Evolutionary conservation across 2,888 invertebrate genomes (phyloP), one percentile per base, ranked within the genome.

Genomic region (Drosophila colorata): DNA sequence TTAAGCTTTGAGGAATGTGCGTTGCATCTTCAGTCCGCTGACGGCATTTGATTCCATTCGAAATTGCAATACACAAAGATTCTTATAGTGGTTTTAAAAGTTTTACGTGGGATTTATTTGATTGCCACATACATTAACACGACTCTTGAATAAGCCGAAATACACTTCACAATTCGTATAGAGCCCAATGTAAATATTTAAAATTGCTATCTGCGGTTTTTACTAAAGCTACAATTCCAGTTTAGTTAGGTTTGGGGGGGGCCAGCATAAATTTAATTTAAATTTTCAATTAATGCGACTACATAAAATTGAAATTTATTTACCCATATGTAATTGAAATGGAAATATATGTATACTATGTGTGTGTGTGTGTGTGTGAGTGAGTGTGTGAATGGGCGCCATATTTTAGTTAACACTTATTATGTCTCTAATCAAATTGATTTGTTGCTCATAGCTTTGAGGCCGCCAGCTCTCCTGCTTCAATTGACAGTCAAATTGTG

Each of bases 401-500:
- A 35, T 20, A 9, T 48, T 31, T 31, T 14, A 53, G 16, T 33
- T 31, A 11, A 13, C 31, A 43, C 14, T 53, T 18, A 11, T 13
- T 40, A 41, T 18, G 40, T 18, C 40, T n/a, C 14, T 48, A 11
- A n/a, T 51, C 8, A 35, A 51, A 71, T 55, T 59, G 71, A 70
- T 70, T 47, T 51, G 64, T 25, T 51, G 51, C 33, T 41, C 25
- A 18, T 44, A 38, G 57, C 28, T 37, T 57, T 40, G 20, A 35
- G 41, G 37, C 35, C 37, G 25, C 37, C 23, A 38, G 11, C 25
- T 37, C 14, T 14, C 23, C 33, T 5, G 48, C 38, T 23, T 51
- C 51, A 69, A 71, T 64, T 64, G 28, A 35, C 55, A 64, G 49
- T 20, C 53, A 44, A 63, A 63, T 55, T 33, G 28, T 9, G 44